Conservation (phyloP, 2,797 vertebrate genomes). For the Antrozous pallidus region DNA sequence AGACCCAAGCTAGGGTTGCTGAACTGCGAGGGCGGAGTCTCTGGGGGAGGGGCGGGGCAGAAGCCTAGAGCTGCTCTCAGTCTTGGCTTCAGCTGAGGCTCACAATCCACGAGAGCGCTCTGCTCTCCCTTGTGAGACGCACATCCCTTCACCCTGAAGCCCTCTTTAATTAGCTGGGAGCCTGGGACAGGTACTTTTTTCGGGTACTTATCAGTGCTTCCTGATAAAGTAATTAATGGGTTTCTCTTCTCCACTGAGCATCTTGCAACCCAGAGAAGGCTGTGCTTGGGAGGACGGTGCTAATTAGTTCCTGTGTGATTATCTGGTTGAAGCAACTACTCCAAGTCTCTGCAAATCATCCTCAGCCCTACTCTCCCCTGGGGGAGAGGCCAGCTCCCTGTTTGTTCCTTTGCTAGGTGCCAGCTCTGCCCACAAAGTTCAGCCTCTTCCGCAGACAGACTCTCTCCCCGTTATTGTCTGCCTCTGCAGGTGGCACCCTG, state of each 20-base stretch:
- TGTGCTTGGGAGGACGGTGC: slow-evolving; percentile 72
- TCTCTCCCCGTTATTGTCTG: not conserved
- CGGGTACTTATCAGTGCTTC: slow-evolving; percentile 70
- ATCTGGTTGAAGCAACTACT: slow-evolving; percentile 73
- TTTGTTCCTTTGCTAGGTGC: slow-evolving; percentile 53
- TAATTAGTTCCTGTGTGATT: slow-evolving; percentile 81
- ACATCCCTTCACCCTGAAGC: not conserved
- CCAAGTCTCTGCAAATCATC: slow-evolving; percentile 63
- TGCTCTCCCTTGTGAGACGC: not conserved
- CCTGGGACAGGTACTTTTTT: slow-evolving; percentile 65
- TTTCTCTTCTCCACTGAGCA: slow-evolving; percentile 72
- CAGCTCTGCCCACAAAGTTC: slow-evolving; percentile 18
- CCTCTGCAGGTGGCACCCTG: slow-evolving; percentile 53
- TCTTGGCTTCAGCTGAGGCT: not conserved
- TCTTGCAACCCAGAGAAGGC: slow-evolving; percentile 69
- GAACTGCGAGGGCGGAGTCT: not conserved
- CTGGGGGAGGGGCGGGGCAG: not conserved
- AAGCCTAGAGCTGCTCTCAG: not conserved
- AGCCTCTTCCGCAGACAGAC: not conserved
- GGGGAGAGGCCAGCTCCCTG: slow-evolving; percentile 33
- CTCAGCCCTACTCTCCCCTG: not conserved
- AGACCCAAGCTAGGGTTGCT: not conserved
- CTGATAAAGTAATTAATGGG: slow-evolving; percentile 76
- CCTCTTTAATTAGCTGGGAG: slow-evolving; percentile 73
- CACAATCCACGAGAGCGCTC: not conserved